Percentiles rank a stretch among this genome's conserved stretches.
Conservation (phyloP, 2,888 invertebrate genomes). For the Pyrocoelia pectoralis region DNA sequence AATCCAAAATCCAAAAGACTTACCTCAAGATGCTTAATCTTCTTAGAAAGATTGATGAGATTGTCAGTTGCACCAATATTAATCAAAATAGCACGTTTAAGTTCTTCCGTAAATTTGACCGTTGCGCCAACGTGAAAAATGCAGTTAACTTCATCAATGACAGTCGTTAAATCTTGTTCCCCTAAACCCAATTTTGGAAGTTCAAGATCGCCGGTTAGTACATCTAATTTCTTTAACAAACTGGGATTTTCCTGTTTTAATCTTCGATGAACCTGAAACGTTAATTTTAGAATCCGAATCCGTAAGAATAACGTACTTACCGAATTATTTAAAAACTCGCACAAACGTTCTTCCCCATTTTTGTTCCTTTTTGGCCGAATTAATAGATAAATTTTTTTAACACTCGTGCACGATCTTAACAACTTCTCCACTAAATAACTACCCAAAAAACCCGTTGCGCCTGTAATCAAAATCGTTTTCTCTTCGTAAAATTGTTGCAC, state of each 20-base stretch:
- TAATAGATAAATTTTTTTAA: conserved; percentile 49
- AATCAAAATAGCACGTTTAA: background rate
- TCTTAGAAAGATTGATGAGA: background rate
- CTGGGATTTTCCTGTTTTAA: background rate
- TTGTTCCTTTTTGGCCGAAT: conserved; percentile 38
- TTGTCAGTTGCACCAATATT: background rate
- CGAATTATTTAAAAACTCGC: background rate
- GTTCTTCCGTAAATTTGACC: background rate
- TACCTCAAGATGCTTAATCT: background rate
- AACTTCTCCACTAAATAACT: conserved; percentile 53
- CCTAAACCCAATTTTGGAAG: background rate
- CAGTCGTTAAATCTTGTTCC: background rate
- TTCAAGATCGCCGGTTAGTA: background rate
- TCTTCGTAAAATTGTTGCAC: background rate
- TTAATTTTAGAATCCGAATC: background rate
- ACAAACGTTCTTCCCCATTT: background rate
- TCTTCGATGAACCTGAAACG: background rate
- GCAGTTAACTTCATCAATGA: conserved; percentile 2
- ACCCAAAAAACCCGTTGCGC: conserved; percentile 59
- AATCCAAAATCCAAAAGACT: no score
- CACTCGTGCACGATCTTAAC: conserved; percentile 53
- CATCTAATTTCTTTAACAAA: background rate
- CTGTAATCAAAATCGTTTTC: conserved; percentile 72
- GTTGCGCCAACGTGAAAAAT: background rate
- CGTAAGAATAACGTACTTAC: no score